Evolutionary conservation across 2,888 invertebrate genomes (phyloP), one percentile per base, ranked within the genome.

Genomic region (Agrenia bidenticulata): DNA sequence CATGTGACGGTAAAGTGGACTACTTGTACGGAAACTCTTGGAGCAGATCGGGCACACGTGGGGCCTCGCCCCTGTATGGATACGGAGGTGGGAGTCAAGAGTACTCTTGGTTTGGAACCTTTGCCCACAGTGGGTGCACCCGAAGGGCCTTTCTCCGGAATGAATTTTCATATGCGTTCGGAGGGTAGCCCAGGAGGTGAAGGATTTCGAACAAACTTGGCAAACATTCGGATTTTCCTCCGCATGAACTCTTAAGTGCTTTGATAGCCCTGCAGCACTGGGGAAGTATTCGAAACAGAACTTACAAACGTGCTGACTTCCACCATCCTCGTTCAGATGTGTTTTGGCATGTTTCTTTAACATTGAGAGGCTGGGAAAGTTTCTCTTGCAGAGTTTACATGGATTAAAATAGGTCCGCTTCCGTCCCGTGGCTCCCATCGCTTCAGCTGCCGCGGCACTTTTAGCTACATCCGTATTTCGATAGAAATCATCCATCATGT

Each of bases 161-260:
- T 68, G 68, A 55, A 65, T 68, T 24, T 68, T 68, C 49, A 60
- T 59, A 37, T 68, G 68, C 21, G 65, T 68, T 27, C 65, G 65
- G 23, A 68, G 24, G 17, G 68, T 65, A 11, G 56, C 56, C 56
- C 56, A 57, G 2, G 56, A 57, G 32, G 56, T 57, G 19, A 57
- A 57, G 2, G 39, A 39, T 21, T 57, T 57, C 19, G 27, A n/a
- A 39, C 56, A 57, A 9, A 32, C 56, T 19, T 37, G 17, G 17
- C 56, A 57, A 23, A 65, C 65, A 27, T 68, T 62, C 7, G 64
- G 68, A 60, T 68, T 68, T 42, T 68, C 65, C 17, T 63, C 49
- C 1, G 55, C 54, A 54, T 65, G 68, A 21, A 67, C 64, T 19
- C 37, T 53, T 37, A 68, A 54, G 23, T 68, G 67, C 51, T 68